phyloP scores from a whole-genome alignment of 2,888 invertebrate genomes.

The Acronicta psi region DNA sequence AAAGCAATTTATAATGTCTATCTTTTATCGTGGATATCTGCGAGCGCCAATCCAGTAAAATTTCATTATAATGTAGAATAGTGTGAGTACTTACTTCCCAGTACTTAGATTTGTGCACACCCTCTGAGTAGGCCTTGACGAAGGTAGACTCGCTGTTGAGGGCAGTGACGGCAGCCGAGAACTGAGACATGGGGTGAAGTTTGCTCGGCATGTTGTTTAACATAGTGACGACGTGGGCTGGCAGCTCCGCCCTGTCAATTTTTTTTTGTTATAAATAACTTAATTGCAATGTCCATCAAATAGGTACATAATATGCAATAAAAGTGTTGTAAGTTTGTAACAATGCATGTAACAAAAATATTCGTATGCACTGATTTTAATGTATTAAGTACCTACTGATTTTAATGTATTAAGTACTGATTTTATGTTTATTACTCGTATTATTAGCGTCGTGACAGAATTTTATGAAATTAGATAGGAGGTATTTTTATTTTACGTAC shows the following conservation, averaged over 20 bases:
- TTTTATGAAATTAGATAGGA: too few relatives aligned
- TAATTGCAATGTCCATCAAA: too few relatives aligned
- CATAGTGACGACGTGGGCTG: constrained; percentile 97
- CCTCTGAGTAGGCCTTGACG: constrained; percentile 96
- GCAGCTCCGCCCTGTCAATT: constrained; percentile 93
- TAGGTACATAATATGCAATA: too few relatives aligned
- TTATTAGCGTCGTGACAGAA: too few relatives aligned
- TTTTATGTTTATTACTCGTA: too few relatives aligned
- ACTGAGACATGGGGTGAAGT: constrained; percentile 98
- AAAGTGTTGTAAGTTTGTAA: too few relatives aligned
- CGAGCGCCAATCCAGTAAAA: background rate
- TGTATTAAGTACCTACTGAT: too few relatives aligned
- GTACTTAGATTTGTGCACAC: constrained; percentile 96
- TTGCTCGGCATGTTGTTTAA: constrained; percentile 96
- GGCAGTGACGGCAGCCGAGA: constrained; percentile 96
- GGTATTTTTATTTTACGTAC: constrained; percentile 56
- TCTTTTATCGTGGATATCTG: constrained; percentile 13
- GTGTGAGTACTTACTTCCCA: constrained; percentile 92
- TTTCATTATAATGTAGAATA: background rate
- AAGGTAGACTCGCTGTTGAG: constrained; percentile 97
- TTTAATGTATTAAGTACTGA: too few relatives aligned
- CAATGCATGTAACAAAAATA: too few relatives aligned
- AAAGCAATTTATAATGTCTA: constrained; percentile 20
- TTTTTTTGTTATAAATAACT: background rate
- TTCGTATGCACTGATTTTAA: too few relatives aligned